Conservation (phyloP, 2,113 vertebrate genomes). For the Onychorhynchus coronatus region DNA sequence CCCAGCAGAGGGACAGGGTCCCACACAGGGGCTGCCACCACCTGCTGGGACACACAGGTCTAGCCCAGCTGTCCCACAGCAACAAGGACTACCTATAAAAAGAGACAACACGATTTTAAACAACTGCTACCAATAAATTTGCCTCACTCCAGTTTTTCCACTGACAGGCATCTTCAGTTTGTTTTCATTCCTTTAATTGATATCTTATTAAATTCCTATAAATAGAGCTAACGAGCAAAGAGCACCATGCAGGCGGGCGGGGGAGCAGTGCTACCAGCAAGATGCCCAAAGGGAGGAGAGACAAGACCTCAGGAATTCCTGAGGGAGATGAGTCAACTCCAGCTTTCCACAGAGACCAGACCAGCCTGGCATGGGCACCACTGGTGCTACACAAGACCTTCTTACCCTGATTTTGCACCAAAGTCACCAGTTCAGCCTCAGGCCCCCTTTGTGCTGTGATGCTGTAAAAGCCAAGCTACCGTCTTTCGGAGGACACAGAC, state of each 20-base stretch:
- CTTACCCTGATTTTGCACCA: not conserved
- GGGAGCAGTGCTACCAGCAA: not conserved
- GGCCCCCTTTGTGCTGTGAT: not conserved
- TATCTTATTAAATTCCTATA: conserved; percentile 15
- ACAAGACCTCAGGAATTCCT: not conserved
- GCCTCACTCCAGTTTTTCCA: not conserved
- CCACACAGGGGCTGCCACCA: not conserved
- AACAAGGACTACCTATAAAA: not conserved
- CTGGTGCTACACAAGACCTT: not conserved
- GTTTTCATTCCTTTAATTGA: conserved; percentile 35
- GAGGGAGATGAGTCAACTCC: not conserved
- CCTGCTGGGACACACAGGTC: not conserved
- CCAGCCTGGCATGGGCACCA: not conserved
- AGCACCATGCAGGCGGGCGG: not conserved
- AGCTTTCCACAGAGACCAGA: not conserved
- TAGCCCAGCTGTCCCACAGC: not conserved
- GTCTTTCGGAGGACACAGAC: not conserved
- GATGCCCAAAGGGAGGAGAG: not conserved
- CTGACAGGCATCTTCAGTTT: not conserved
- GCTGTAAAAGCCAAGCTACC: not conserved
- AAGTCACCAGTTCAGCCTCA: not conserved
- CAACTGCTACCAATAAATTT: not conserved
- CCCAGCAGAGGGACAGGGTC: not conserved
- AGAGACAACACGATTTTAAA: not conserved
- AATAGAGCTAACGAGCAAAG: not conserved